Evolutionary conservation across 2,797 vertebrate species (phyloP).

Genomic region (Ctenochaetus hawaiiensis): DNA sequence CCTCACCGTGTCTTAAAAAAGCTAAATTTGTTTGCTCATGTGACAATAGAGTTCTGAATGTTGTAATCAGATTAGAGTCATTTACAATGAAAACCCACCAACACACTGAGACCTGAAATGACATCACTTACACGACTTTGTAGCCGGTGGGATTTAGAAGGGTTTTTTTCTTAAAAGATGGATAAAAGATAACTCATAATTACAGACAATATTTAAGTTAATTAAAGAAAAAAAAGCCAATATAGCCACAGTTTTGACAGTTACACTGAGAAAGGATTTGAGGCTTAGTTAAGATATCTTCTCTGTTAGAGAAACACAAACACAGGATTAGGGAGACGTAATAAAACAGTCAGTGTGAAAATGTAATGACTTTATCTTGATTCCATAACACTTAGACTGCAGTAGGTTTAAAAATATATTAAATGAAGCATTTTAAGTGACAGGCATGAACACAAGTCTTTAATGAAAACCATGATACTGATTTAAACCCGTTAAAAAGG

Average conservation of each 20-base stretch:
- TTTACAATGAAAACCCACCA: slow-evolving; percentile 21
- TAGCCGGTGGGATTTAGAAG: too few species aligned
- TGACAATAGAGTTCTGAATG: slow-evolving; percentile 38
- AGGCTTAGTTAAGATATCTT: background rate
- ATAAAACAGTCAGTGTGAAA: background rate
- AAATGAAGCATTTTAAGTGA: background rate
- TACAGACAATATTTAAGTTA: slow-evolving; percentile 14
- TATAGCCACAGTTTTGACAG: background rate
- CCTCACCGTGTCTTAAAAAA: slow-evolving; percentile 8
- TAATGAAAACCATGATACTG: background rate
- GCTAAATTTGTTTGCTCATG: slow-evolving; percentile 31
- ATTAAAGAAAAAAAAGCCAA: slow-evolving; percentile 7
- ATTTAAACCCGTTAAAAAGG: background rate
- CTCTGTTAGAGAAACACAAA: background rate
- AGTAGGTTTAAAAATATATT: background rate
- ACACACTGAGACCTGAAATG: too few species aligned
- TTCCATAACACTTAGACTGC: background rate
- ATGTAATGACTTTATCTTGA: slow-evolving; percentile 10
- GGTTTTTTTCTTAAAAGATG: background rate
- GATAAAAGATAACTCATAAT: slow-evolving; percentile 41
- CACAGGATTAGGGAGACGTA: background rate
- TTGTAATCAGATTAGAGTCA: slow-evolving; percentile 59
- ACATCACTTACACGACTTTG: too few species aligned
- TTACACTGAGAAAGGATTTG: slow-evolving; percentile 5
- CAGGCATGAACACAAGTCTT: background rate